Conservation (phyloP, 2,888 invertebrate species). For the Eupithecia vulgata region DNA sequence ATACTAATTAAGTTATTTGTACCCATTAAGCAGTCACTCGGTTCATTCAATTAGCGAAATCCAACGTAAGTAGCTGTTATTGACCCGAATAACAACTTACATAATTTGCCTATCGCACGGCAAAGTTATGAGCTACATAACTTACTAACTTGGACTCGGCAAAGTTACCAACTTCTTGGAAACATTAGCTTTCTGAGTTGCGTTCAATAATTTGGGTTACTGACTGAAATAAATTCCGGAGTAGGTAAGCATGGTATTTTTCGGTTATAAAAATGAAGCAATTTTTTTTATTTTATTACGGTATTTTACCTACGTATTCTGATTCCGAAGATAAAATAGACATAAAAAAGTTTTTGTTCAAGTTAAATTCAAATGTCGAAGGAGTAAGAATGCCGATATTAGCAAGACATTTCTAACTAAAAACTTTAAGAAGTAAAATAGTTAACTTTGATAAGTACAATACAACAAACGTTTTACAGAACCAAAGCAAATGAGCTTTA, state of each 20-base stretch:
- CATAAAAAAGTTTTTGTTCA: no score
- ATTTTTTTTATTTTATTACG: not conserved
- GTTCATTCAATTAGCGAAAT: slow-evolving; percentile 27
- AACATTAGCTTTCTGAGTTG: slow-evolving; percentile 35
- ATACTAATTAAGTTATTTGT: slow-evolving; percentile 8
- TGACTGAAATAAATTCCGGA: slow-evolving; percentile 1
- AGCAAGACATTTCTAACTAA: not conserved
- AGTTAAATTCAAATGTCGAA: no score
- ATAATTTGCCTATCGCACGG: slow-evolving; percentile 38
- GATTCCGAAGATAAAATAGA: no score
- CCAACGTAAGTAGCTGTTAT: slow-evolving; percentile 30
- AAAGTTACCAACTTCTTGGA: slow-evolving; percentile 32
- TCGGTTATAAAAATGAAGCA: not conserved
- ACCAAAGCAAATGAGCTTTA: not conserved
- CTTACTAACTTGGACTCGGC: slow-evolving; percentile 41
- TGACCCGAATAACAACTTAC: slow-evolving; percentile 35
- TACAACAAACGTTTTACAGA: not conserved
- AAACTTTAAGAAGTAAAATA: not conserved
- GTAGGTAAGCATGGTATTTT: not conserved
- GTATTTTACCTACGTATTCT: not conserved
- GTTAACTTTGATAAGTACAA: not conserved
- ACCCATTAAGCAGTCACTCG: slow-evolving; percentile 3
- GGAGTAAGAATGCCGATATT: not conserved
- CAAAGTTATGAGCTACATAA: slow-evolving; percentile 50
- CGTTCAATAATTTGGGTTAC: slow-evolving; percentile 19